Percentiles rank a stretch among this genome's conserved stretches.
phyloP scores from a whole-genome alignment of 2,888 invertebrate species.

The Steinernema carpocapsae region DNA sequence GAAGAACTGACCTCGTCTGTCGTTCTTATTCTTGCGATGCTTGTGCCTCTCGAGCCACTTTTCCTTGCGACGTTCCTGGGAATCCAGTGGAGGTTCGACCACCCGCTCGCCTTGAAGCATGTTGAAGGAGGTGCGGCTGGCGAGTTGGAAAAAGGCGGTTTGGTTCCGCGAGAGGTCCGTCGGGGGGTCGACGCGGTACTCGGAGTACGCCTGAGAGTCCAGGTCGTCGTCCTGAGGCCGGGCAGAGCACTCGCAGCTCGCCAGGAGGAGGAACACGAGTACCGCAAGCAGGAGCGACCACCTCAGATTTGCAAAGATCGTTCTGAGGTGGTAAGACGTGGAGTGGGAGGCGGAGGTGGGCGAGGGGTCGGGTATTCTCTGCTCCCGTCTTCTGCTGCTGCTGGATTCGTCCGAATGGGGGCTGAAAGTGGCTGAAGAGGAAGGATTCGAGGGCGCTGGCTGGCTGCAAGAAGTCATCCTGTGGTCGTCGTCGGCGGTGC shows the following conservation, averaged over 20 bases:
- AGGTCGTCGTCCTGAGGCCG: slow-evolving; percentile 11
- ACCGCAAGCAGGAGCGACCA: background rate
- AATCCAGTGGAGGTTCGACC: slow-evolving; percentile 21
- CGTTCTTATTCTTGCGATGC: slow-evolving; percentile 30
- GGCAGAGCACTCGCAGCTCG: background rate
- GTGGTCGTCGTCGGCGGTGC: slow-evolving; percentile 21
- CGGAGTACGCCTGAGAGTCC: background rate
- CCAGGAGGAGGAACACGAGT: background rate
- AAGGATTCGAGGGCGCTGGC: slow-evolving; percentile 20
- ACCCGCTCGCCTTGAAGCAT: slow-evolving; percentile 8
- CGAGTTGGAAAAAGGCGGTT: background rate
- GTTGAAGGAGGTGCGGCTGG: background rate
- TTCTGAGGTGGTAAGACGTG: background rate
- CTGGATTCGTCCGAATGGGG: background rate
- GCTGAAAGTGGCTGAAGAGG: background rate
- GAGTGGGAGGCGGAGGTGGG: background rate
- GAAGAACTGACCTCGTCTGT: slow-evolving; percentile 31
- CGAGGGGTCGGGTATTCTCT: too few relatives aligned
- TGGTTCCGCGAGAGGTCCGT: background rate
- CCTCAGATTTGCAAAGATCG: background rate
- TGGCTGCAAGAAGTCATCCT: slow-evolving; percentile 27
- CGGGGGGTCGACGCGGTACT: slow-evolving; percentile 11
- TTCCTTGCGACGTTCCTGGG: background rate
- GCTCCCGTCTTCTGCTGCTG: background rate
- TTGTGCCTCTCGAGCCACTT: slow-evolving; percentile 28